Percentiles rank a stretch among this genome's conserved stretches.
phyloP scores from a whole-genome alignment of 1,140 invertebrate species.

The Musca domestica region DNA sequence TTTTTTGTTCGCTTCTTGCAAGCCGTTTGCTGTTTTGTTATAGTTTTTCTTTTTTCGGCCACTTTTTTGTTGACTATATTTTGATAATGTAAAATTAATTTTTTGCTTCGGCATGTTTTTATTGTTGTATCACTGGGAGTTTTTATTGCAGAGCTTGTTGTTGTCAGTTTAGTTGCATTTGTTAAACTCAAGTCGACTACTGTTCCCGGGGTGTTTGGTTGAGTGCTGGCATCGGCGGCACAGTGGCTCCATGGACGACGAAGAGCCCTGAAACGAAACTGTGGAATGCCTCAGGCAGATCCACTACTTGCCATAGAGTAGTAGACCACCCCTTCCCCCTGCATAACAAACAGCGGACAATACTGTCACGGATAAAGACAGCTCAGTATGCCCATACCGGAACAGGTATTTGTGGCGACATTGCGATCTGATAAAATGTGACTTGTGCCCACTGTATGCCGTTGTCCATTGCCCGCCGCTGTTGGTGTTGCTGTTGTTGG shows the following conservation, averaged over 20 bases:
- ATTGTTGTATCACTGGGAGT: background rate
- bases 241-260: too few species aligned
- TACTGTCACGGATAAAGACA: too few species aligned
- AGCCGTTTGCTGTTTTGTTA: slow-evolving; percentile 12
- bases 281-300: too few species aligned
- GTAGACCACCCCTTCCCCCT: too few species aligned
- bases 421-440: too few species aligned
- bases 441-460: slow-evolving; percentile 3
- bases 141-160: background rate
- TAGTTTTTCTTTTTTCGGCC: background rate
- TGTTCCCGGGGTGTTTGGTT: background rate
- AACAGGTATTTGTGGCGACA: too few species aligned
- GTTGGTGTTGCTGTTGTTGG: slow-evolving; percentile 3
- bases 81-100: slow-evolving; percentile 19
- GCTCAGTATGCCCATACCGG: too few species aligned
- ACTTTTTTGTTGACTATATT: slow-evolving; percentile 4
- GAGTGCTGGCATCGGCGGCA: background rate
- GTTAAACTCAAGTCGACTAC: background rate
- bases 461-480: background rate
- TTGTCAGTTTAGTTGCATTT: slow-evolving; percentile 11
- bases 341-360: too few species aligned
- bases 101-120: slow-evolving; percentile 19
- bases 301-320: too few species aligned
- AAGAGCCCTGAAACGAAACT: too few species aligned
- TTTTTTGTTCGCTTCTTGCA: background rate